Evolutionary conservation across 1,140 invertebrate species (phyloP).

Genomic region (Halictus rubicundus): DNA sequence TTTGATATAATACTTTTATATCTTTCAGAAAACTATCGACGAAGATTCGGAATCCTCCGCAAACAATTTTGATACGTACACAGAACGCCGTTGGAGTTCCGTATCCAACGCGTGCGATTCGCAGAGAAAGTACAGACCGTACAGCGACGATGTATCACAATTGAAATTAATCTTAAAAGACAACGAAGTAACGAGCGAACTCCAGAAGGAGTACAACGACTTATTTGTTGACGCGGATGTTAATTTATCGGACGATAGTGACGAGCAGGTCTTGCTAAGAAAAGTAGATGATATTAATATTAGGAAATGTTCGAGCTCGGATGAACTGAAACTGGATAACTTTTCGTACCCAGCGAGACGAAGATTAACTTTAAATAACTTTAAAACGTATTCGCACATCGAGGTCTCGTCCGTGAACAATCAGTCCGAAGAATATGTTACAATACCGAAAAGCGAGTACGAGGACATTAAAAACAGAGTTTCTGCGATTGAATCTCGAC

Average conservation of each 20-base stretch:
- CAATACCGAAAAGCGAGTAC: conserved; percentile 86
- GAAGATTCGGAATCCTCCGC: conserved; percentile 52
- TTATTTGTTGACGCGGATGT: conserved; percentile 73
- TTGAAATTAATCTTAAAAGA: conserved; percentile 53
- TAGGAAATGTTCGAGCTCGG: conserved; percentile 43
- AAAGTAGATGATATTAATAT: conserved; percentile 32
- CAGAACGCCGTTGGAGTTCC: conserved; percentile 75
- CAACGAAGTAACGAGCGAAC: conserved; percentile 55
- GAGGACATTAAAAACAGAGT: conserved; percentile 88
- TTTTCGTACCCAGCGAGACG: conserved; percentile 15
- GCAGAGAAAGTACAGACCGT: conserved; percentile 64
- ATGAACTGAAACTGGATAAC: conserved; percentile 34
- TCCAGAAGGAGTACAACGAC: conserved; percentile 64
- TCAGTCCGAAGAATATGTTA: conserved; percentile 82
- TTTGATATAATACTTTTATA: conserved; percentile 11
- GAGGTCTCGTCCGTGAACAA: conserved; percentile 30
- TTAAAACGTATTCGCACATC: conserved; percentile 35
- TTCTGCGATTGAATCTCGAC: conserved; percentile 85
- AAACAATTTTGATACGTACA: conserved; percentile 54
- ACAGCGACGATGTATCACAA: conserved; percentile 60
- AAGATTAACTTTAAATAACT: conserved; percentile 50
- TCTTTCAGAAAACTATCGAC: conserved; percentile 67
- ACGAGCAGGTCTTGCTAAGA: conserved; percentile 52
- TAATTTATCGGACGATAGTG: conserved; percentile 74
- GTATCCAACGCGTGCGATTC: conserved; percentile 60